Evolutionary conservation across 2,797 vertebrate genomes (phyloP).

Genomic region (Alcedo quadribrachys): DNA sequence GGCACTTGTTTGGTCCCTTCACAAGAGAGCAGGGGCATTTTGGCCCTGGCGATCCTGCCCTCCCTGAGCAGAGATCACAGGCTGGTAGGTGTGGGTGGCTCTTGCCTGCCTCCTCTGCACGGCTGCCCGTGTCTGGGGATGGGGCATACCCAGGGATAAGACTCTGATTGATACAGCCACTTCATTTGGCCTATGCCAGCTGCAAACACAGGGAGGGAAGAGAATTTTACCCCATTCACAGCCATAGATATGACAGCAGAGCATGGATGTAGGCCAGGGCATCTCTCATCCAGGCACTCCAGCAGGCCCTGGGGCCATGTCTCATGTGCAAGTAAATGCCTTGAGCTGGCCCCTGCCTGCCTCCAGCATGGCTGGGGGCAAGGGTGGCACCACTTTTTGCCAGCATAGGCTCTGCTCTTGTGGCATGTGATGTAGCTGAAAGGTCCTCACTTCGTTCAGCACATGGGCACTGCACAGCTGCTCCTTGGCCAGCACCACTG

Average conservation of each 20-base stretch:
- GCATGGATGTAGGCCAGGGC: background rate
- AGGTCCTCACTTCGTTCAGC: rapidly evolving
- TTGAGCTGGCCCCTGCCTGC: background rate
- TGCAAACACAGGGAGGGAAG: background rate
- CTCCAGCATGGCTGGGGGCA: background rate
- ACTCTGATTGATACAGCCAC: rapidly evolving
- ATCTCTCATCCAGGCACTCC: background rate
- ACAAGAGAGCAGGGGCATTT: too few relatives aligned
- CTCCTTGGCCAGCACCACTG: rapidly evolving
- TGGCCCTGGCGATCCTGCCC: background rate
- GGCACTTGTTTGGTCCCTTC: too few relatives aligned
- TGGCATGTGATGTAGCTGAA: rapidly evolving
- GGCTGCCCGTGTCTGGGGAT: background rate
- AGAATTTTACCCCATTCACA: background rate
- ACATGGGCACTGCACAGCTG: rapidly evolving
- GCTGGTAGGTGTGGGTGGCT: background rate
- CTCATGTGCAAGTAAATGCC: background rate
- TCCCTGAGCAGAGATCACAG: background rate
- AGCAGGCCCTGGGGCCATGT: background rate
- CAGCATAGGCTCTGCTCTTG: background rate
- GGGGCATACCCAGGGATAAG: background rate
- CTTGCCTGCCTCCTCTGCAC: background rate
- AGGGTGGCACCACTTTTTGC: background rate
- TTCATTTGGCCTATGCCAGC: background rate
- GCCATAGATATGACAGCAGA: background rate